Conservation (phyloP, 2,888 invertebrate genomes). For the Aleiodes leptofemur region DNA sequence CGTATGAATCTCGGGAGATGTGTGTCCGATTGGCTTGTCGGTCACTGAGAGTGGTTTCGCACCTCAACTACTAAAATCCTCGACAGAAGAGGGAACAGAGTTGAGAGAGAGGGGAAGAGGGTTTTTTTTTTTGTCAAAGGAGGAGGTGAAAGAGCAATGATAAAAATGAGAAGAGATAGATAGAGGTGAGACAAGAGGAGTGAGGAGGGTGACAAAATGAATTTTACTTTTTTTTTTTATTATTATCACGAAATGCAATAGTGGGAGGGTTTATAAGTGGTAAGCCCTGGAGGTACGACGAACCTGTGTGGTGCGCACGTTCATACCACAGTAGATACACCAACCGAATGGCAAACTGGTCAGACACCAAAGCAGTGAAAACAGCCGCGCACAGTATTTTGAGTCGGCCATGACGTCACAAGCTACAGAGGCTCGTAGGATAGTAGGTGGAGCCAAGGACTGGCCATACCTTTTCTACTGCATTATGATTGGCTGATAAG, state of each 20-base stretch:
- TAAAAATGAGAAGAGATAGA: background rate
- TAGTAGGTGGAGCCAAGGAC: constrained; percentile 52
- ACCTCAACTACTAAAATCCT: constrained; percentile 41
- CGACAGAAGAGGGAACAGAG: background rate
- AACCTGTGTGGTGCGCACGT: constrained; percentile 44
- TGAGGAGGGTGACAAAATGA: constrained; percentile 31
- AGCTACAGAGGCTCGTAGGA: background rate
- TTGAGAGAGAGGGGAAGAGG: constrained; percentile 18
- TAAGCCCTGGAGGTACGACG: constrained; percentile 27
- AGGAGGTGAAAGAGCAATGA: constrained; percentile 44
- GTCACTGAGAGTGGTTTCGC: constrained; percentile 40
- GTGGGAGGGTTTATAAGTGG: constrained; percentile 33
- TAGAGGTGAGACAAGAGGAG: constrained; percentile 4
- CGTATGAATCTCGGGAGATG: constrained; percentile 17
- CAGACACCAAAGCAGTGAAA: constrained; percentile 43
- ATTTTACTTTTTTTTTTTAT: constrained; percentile 17
- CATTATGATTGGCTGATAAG: constrained; percentile 37
- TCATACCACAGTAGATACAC: constrained; percentile 54
- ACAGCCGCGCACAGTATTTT: constrained; percentile 27
- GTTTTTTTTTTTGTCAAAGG: constrained; percentile 5
- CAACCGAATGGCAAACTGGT: constrained; percentile 56
- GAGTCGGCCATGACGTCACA: constrained; percentile 51
- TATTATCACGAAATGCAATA: background rate
- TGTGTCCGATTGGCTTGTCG: constrained; percentile 36
- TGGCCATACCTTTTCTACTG: constrained; percentile 51